These are phyloP conservation scores for Oreonectes daqikongensis DNA, from an alignment of 2,797 vertebrate species.

Conservation along the genomic window DNA sequence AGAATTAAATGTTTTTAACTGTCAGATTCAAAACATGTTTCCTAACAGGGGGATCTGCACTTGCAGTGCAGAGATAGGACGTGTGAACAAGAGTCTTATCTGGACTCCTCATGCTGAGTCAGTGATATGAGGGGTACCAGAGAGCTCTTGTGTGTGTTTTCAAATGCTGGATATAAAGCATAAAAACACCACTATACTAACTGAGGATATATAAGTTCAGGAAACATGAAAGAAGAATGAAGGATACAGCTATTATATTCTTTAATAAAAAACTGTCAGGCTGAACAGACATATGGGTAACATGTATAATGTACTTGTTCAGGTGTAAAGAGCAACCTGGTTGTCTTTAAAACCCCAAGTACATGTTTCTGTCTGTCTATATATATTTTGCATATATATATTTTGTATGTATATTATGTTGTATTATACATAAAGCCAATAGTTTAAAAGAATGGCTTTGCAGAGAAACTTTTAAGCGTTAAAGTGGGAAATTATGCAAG, in stretches of 20 bases:
- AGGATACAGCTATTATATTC: not conserved
- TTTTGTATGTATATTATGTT: no score
- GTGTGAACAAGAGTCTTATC: slow-evolving; percentile 40
- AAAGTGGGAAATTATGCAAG: no score
- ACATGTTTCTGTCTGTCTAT: no score
- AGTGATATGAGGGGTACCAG: not conserved
- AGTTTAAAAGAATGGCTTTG: no score
- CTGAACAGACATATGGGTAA: no score
- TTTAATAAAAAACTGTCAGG: not conserved
- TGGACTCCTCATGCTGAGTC: not conserved
- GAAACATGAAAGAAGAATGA: not conserved
- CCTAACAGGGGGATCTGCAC: not conserved
- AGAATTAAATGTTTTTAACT: not conserved
- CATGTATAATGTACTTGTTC: no score
- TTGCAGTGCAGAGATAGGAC: slow-evolving; percentile 46
- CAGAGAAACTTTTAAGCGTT: no score
- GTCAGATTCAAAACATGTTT: slow-evolving; percentile 12
- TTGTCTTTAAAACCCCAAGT: no score
- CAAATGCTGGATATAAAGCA: not conserved
- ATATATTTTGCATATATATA: no score
- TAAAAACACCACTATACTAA: not conserved
- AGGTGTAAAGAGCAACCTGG: no score
- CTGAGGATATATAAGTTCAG: not conserved
- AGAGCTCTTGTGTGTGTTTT: not conserved
- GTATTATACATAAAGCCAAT: no score